A percentile compares a stretch with the other conserved stretches of the same genome.
phyloP scores from a whole-genome alignment of 2,113 vertebrate genomes.

The Ondatra zibethicus region DNA sequence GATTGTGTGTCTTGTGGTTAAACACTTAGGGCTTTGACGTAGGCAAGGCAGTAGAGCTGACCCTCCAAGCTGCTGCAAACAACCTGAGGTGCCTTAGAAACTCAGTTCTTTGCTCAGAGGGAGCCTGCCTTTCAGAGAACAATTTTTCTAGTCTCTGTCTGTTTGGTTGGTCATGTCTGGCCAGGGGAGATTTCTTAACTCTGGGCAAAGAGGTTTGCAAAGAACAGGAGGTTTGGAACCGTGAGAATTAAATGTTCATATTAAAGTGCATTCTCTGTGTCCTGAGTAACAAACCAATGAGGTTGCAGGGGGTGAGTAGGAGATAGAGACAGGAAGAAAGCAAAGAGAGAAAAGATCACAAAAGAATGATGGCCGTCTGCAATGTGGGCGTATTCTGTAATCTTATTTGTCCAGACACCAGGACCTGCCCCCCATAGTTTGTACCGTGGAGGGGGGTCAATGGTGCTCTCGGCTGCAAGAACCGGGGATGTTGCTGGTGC shows the following conservation, averaged over 20 bases:
- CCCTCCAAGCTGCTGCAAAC: constrained; percentile 55
- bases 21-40: constrained; percentile 80
- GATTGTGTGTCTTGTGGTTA: constrained; percentile 81
- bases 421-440: neutral
- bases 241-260: neutral
- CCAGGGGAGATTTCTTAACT: constrained; percentile 63
- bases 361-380: neutral
- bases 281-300: neutral
- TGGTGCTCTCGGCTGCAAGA: neutral
- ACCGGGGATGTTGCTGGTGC: neutral
- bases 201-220: constrained; percentile 41
- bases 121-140: constrained; percentile 41
- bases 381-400: neutral
- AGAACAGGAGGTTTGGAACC: constrained; percentile 37
- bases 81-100: constrained; percentile 68
- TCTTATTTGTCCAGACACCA: neutral
- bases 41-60: constrained; percentile 64
- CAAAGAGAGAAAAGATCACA: neutral
- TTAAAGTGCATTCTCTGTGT: neutral
- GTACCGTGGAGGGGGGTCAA: neutral
- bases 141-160: constrained; percentile 72
- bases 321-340: neutral
- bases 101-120: constrained; percentile 6
- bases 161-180: constrained; percentile 67
- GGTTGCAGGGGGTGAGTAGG: fast-evolving